A percentile compares a stretch with the other conserved stretches of the same genome.
These are phyloP conservation scores for Pelecanus crispus DNA, from an alignment of 2,113 vertebrate genomes.

Conservation along the genomic window DNA sequence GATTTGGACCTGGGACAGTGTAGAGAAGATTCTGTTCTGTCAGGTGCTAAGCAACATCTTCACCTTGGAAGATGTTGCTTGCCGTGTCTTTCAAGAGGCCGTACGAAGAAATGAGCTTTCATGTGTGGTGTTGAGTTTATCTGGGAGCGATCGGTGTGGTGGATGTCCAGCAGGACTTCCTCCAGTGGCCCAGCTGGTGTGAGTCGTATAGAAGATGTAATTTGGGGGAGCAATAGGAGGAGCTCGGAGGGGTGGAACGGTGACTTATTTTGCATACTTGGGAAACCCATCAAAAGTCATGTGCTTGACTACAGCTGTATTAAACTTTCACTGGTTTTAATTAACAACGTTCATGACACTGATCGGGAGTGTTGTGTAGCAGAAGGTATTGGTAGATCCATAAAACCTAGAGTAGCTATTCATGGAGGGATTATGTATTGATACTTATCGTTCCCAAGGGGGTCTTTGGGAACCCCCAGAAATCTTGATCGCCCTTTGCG, in stretches of 20 bases:
- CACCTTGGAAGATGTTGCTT: background rate
- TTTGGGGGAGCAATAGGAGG: background rate
- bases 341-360: background rate
- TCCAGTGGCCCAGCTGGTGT: rapidly evolving
- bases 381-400: background rate
- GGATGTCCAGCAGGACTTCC: background rate
- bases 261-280: rapidly evolving
- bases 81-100: rapidly evolving
- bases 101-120: background rate
- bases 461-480: background rate
- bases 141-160: background rate
- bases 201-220: background rate
- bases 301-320: rapidly evolving
- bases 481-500: background rate
- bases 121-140: rapidly evolving
- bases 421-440: background rate
- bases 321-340: background rate
- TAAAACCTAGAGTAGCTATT: background rate
- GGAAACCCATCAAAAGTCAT: background rate
- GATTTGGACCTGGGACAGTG: background rate
- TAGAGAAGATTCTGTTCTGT: background rate
- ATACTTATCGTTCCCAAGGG: background rate
- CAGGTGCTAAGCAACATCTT: background rate
- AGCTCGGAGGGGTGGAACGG: rapidly evolving
- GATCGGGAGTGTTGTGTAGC: background rate